These are phyloP conservation scores for Penaeus monodon DNA, from an alignment of 2,888 invertebrate species.

Conservation along the genomic window DNA sequence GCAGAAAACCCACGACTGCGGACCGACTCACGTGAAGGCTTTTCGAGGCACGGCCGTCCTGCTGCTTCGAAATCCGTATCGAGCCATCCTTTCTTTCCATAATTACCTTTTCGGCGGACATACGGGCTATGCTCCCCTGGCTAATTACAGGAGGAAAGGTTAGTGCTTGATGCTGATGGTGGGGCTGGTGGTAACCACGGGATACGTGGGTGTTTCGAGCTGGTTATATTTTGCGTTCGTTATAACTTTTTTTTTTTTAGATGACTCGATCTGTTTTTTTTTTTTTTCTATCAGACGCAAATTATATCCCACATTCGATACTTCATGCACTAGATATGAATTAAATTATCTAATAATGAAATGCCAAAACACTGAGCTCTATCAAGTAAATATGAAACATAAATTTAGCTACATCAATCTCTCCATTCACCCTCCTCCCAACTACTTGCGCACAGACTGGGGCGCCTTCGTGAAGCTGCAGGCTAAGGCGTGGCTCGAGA, in stretches of 20 bases:
- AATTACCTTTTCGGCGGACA: conserved; percentile 69
- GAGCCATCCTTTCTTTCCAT: conserved; percentile 68
- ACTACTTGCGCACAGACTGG: conserved; percentile 66
- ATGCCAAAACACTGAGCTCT: too few species aligned
- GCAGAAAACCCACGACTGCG: conserved; percentile 68
- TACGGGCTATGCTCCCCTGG: conserved; percentile 67
- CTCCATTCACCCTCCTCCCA: too few species aligned
- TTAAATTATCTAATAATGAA: too few species aligned
- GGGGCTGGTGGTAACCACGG: not conserved
- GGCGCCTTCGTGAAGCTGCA: conserved; percentile 66
- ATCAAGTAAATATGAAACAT: too few species aligned
- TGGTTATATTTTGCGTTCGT: too few species aligned
- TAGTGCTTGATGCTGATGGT: not conserved
- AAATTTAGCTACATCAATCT: too few species aligned
- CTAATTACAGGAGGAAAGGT: conserved; percentile 68
- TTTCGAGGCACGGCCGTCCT: conserved; percentile 67
- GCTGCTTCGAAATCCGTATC: conserved; percentile 69
- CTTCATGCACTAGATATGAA: too few species aligned
- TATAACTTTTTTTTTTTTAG: too few species aligned
- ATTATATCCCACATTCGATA: too few species aligned
- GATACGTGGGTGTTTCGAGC: too few species aligned
- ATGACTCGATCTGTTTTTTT: too few species aligned
- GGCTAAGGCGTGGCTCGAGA: conserved; percentile 66
- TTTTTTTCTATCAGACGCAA: too few species aligned
- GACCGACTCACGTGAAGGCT: conserved; percentile 57